Evolutionary conservation across 2,888 invertebrate species (phyloP).

Genomic region (Apantesis nais): DNA sequence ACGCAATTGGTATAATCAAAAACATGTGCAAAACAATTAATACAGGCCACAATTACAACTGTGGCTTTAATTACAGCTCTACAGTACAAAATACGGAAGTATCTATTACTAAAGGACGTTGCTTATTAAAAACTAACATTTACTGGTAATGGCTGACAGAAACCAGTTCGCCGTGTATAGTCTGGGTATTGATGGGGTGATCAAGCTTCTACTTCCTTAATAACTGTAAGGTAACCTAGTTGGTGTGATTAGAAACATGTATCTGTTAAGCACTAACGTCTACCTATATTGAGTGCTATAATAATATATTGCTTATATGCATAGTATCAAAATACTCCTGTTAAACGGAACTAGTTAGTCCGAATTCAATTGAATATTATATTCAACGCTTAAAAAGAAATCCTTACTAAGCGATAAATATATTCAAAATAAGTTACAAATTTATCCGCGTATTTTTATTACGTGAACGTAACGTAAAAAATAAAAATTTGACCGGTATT

Average conservation of each 20-base stretch:
- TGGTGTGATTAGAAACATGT: neutral
- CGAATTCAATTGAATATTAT: no score
- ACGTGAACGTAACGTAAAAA: no score
- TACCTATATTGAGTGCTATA: neutral
- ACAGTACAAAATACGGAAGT: constrained; percentile 60
- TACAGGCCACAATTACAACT: constrained; percentile 45
- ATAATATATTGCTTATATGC: neutral
- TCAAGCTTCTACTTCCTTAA: constrained; percentile 5
- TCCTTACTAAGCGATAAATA: no score
- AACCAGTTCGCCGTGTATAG: constrained; percentile 40
- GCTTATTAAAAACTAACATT: constrained; percentile 49
- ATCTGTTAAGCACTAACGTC: neutral
- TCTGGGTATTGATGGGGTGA: neutral
- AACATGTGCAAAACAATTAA: constrained; percentile 57
- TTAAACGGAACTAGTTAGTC: neutral
- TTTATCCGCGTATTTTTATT: no score
- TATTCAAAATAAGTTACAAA: no score
- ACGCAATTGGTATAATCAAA: constrained; percentile 45
- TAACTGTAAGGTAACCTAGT: constrained; percentile 2
- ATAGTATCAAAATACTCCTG: neutral
- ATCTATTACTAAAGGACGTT: constrained; percentile 59
- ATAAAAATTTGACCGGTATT: no score
- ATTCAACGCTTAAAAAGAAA: no score
- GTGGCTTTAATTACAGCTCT: constrained; percentile 47
- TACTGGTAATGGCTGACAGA: constrained; percentile 50